Evolutionary conservation across 2,888 invertebrate genomes (phyloP).

Genomic region (Oscheius sp.): DNA sequence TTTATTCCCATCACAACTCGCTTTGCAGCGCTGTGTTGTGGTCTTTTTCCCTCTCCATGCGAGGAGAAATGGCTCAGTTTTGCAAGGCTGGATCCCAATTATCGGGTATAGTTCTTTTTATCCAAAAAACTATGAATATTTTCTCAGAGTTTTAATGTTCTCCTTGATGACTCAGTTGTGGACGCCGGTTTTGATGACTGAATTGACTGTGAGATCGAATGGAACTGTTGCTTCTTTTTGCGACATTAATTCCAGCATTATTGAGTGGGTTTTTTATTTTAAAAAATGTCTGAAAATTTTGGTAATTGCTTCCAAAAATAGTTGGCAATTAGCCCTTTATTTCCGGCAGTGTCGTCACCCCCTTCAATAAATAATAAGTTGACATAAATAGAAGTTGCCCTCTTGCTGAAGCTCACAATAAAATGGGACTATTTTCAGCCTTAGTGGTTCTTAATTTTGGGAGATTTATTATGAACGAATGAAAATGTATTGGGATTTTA

Average conservation of each 20-base stretch:
- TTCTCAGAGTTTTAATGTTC: conserved; percentile 35
- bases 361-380: too few relatives aligned
- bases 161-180: conserved; percentile 43
- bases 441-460: too few relatives aligned
- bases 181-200: conserved; percentile 52
- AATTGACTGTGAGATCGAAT: conserved; percentile 37
- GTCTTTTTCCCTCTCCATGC: conserved; percentile 27
- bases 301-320: neutral
- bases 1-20: neutral
- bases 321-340: too few relatives aligned
- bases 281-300: neutral
- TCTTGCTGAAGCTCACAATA: too few relatives aligned
- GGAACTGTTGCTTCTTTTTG: conserved; percentile 43
- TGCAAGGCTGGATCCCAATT: conserved; percentile 17
- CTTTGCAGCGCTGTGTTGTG: conserved; percentile 29
- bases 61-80: conserved; percentile 8
- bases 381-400: too few relatives aligned
- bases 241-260: conserved; percentile 37
- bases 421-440: too few relatives aligned
- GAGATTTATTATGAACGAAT: neutral
- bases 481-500: neutral
- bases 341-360: too few relatives aligned
- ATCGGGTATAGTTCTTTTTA: conserved; percentile 15
- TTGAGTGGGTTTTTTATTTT: conserved; percentile 5
- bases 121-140: neutral